A percentile compares a stretch with the other conserved stretches of the same genome.
These are phyloP conservation scores for Rhynchotus rufescens DNA, from an alignment of 2,797 vertebrate genomes.

Conservation along the genomic window DNA sequence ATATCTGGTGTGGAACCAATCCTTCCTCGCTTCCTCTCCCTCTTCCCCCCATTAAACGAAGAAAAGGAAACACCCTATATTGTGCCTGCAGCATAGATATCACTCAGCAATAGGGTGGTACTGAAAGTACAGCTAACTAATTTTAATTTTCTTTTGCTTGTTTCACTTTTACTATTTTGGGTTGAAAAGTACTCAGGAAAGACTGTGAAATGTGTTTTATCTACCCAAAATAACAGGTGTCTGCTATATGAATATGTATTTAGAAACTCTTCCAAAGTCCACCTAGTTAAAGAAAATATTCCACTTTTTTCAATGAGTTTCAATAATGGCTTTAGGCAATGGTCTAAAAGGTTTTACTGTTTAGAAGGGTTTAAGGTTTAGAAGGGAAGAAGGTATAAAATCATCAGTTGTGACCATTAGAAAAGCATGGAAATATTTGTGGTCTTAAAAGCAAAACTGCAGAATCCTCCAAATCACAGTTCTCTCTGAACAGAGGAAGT, in stretches of 20 bases:
- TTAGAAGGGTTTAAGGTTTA: too few relatives aligned
- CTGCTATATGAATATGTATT: neutral
- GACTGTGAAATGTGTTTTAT: neutral
- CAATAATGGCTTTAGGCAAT: neutral
- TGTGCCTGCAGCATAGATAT: neutral
- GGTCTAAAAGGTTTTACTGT: neutral
- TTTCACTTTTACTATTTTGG: constrained; percentile 19
- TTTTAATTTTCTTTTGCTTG: constrained; percentile 1
- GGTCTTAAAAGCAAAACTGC: neutral
- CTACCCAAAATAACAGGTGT: neutral
- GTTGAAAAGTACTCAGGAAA: constrained; percentile 37
- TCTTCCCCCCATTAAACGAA: neutral
- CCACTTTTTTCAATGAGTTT: neutral
- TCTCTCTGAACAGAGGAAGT: neutral
- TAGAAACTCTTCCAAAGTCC: constrained; percentile 6
- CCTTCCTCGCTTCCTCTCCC: neutral
- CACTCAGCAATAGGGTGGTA: constrained; percentile 7
- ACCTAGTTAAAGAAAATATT: neutral
- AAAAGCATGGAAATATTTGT: neutral
- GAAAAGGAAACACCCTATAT: neutral
- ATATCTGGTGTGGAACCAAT: neutral
- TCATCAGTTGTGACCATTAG: neutral
- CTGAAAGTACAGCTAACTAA: constrained; percentile 7
- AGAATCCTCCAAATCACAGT: neutral
- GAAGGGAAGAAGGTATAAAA: neutral